phyloP scores from a whole-genome alignment of 1,140 invertebrate genomes.

The Zeugodacus cucurbitae region DNA sequence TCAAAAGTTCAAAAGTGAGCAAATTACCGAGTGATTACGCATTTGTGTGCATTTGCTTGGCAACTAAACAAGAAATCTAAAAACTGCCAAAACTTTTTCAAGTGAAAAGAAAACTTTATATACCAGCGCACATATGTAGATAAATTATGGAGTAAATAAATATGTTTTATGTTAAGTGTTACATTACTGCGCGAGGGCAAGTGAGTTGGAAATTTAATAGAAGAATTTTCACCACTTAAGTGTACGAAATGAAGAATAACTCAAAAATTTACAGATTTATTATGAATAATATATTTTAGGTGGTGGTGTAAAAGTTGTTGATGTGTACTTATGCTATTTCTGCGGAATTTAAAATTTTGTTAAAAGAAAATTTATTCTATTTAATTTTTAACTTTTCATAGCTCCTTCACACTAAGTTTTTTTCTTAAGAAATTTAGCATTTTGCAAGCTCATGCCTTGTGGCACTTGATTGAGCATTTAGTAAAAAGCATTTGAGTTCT shows the following conservation, averaged over 20 bases:
- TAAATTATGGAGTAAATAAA: no score
- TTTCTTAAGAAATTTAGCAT: neutral
- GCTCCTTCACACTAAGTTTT: neutral
- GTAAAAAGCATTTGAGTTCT: neutral
- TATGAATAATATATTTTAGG: no score
- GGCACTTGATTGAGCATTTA: neutral
- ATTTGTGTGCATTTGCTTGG: neutral
- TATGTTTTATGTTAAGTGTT: no score
- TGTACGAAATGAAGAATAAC: neutral
- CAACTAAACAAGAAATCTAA: neutral
- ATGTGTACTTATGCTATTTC: no score
- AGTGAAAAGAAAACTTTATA: no score
- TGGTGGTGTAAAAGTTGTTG: no score
- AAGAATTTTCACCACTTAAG: no score
- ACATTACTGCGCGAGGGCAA: no score
- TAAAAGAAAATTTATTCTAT: no score
- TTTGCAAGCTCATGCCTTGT: neutral
- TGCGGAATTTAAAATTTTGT: no score
- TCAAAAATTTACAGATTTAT: neutral
- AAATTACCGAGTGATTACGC: neutral
- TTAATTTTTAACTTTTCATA: neutral
- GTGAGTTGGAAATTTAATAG: no score
- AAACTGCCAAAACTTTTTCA: neutral
- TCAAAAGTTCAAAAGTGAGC: neutral
- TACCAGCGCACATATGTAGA: no score